Evolutionary conservation across 2,797 vertebrate species (phyloP), one percentile per base, ranked within the genome.

Genomic region (Choloepus didactylus): DNA sequence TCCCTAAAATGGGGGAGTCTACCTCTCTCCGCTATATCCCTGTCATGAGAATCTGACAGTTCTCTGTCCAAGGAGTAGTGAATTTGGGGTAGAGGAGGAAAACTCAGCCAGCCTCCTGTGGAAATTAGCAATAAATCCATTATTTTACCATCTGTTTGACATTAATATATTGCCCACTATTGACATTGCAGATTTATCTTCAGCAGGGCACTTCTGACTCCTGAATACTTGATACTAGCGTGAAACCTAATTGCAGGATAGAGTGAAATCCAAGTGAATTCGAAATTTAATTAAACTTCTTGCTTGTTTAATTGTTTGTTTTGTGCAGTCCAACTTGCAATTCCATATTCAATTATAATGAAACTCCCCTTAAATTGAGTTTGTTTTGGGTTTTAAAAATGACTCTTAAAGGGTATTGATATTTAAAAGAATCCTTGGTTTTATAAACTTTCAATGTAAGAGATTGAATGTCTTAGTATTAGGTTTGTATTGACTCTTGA

Each of bases 281-380:
- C 84, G 67, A 95, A 95, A 87, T 95, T 94, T 95, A 97, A 96
- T 97, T 97, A 97, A 96, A 91, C 75, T 89, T 93, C 91, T 96
- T 94, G 70, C 79, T 81, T 92, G 96, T 93, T 96, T 93, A 97
- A 88, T 95, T 96, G 95, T 94, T 93, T 93, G 88, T 92, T 93
- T 96, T 66, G 2, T 59, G 15, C 16, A 89, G 62, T 92, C 92
- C 59, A 93, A 44, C 92, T 81, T 89, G 44, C 38, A 72, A 87
- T 96, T 94, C 84, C 62, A 75, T 93, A 91, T 96, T 96, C 88
- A 91, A 94, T 97, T 96, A 87, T 81, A 97, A 94, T 27, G 59
- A 93, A 94, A 83, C 79, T 91, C 60, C 44, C 41, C 59, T 97
- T 82, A 85, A 76, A 89, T 2, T 51, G 79, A 90, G 62, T 95